A percentile compares a stretch with the other conserved stretches of the same genome.
Conservation (phyloP, 1,140 invertebrate genomes). For the Gonioctena quinquepunctata region DNA sequence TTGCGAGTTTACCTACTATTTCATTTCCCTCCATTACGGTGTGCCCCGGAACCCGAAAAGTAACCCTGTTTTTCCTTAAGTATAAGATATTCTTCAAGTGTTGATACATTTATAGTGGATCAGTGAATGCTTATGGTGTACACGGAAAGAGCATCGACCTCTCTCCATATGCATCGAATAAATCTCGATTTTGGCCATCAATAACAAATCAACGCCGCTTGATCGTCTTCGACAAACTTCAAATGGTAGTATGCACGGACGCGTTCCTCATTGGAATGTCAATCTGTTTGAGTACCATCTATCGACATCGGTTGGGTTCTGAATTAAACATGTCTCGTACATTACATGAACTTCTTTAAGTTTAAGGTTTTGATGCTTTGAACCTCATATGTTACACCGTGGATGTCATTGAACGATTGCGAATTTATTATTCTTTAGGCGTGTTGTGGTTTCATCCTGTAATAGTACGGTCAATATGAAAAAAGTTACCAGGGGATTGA, state of each 20-base stretch:
- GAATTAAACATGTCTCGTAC: constrained; percentile 34
- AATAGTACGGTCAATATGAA: not conserved
- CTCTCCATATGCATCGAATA: not conserved
- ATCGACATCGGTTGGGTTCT: constrained; percentile 18
- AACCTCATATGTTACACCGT: constrained; percentile 32
- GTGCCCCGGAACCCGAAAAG: too few relatives aligned
- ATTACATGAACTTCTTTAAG: constrained; percentile 29
- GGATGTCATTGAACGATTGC: constrained; percentile 45
- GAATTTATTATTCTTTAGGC: constrained; percentile 37
- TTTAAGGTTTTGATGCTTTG: constrained; percentile 33
- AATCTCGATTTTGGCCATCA: not conserved
- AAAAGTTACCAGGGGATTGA: too few relatives aligned
- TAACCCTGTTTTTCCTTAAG: too few relatives aligned
- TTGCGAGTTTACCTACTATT: too few relatives aligned
- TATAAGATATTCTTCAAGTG: too few relatives aligned
- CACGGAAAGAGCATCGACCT: not conserved
- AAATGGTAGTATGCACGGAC: constrained; percentile 3
- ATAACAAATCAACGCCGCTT: not conserved
- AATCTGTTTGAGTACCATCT: constrained; percentile 28
- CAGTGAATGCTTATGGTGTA: too few relatives aligned
- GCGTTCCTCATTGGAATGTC: constrained; percentile 21
- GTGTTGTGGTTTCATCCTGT: constrained; percentile 29
- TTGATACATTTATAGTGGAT: too few relatives aligned
- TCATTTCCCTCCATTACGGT: too few relatives aligned
- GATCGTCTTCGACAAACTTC: constrained; percentile 1